Conservation (phyloP, 2,113 vertebrate genomes). For the Mus pahari region DNA sequence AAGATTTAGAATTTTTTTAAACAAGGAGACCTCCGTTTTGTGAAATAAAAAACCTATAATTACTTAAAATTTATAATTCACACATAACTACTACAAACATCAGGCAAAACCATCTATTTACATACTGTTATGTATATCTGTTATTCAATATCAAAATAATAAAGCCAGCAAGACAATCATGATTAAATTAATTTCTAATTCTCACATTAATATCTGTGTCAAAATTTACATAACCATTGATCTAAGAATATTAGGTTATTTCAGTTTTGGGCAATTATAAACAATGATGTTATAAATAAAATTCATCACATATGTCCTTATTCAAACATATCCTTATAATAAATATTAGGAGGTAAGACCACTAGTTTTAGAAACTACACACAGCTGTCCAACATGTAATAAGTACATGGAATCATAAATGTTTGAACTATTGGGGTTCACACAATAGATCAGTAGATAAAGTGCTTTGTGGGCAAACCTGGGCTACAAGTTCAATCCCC, state of each 20-base stretch:
- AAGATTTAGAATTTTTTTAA: neutral
- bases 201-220: neutral
- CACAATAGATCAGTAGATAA: neutral
- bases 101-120: neutral
- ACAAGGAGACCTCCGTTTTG: neutral
- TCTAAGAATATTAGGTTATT: neutral
- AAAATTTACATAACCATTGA: neutral
- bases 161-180: neutral
- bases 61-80: neutral
- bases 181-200: constrained; percentile 22
- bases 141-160: neutral
- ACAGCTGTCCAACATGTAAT: neutral
- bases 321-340: neutral
- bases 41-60: neutral
- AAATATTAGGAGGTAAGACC: neutral
- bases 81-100: neutral
- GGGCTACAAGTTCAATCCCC: too few relatives aligned
- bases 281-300: constrained; percentile 15
- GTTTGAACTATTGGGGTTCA: neutral
- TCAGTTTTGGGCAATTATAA: neutral
- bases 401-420: neutral
- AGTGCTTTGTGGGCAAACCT: neutral
- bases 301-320: neutral
- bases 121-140: neutral
- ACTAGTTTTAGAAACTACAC: neutral